Conservation (phyloP, 2,888 invertebrate genomes). For the Scaptomyza reducta region DNA sequence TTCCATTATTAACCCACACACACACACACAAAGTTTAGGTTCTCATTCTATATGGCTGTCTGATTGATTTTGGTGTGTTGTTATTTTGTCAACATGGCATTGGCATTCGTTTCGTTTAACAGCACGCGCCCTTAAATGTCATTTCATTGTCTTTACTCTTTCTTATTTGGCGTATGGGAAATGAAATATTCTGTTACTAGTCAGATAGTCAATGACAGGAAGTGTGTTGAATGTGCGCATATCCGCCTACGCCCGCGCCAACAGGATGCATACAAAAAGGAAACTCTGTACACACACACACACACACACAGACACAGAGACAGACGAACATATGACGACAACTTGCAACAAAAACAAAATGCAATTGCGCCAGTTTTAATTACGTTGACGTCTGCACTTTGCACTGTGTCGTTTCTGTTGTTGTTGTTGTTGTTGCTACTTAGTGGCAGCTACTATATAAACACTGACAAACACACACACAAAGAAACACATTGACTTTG, state of each 20-base stretch:
- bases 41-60: slow-evolving; percentile 2
- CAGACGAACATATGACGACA: slow-evolving; percentile 13
- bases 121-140: slow-evolving; percentile 51
- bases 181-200: slow-evolving; percentile 74
- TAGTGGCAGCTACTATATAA: slow-evolving; percentile 73
- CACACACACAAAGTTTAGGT: not conserved
- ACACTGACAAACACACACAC: slow-evolving; percentile 29
- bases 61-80: slow-evolving; percentile 39
- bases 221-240: slow-evolving; percentile 73
- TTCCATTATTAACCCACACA: slow-evolving; percentile 44
- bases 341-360: slow-evolving; percentile 18
- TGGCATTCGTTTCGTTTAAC: slow-evolving; percentile 31
- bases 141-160: slow-evolving; percentile 7
- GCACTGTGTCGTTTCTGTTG: slow-evolving; percentile 42
- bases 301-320: slow-evolving; percentile 6
- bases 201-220: slow-evolving; percentile 73
- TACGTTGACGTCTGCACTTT: slow-evolving; percentile 69
- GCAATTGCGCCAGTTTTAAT: slow-evolving; percentile 70
- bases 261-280: slow-evolving; percentile 73
- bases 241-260: slow-evolving; percentile 73
- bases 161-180: slow-evolving; percentile 39
- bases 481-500: slow-evolving; percentile 6
- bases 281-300: slow-evolving; percentile 52
- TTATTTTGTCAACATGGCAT: slow-evolving; percentile 50
- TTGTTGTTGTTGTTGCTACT: slow-evolving; percentile 57